Conservation (phyloP, 2,113 vertebrate species). For the Stigmatopora argus region DNA sequence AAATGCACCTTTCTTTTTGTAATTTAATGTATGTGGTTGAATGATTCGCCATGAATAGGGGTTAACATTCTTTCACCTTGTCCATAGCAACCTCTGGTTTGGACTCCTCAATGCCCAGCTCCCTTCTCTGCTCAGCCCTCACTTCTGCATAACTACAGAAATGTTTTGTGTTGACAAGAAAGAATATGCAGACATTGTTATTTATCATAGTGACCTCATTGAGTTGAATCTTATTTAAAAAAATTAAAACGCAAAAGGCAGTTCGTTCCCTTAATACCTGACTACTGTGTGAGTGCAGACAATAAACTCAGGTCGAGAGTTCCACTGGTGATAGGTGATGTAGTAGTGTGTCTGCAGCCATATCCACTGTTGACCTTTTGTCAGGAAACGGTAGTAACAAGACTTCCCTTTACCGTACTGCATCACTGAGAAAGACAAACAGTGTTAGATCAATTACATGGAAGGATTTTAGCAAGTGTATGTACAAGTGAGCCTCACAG, state of each 20-base stretch:
- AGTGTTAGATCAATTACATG: background rate
- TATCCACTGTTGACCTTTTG: conserved; percentile 98
- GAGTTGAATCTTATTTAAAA: background rate
- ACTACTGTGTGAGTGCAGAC: conserved; percentile 98
- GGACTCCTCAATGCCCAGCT: conserved; percentile 90
- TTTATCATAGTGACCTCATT: background rate
- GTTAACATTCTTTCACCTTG: conserved; percentile 74
- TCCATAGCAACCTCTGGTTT: conserved; percentile 81
- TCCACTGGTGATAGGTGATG: conserved; percentile 99
- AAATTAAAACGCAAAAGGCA: background rate
- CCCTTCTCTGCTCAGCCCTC: conserved; percentile 85
- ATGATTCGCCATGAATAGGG: background rate
- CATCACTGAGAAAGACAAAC: conserved; percentile 78
- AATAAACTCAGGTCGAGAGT: conserved; percentile 97
- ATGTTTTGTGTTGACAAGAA: background rate
- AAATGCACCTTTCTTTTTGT: background rate
- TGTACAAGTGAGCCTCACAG: conserved; percentile 74
- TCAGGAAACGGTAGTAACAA: conserved; percentile 96
- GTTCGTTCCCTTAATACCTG: conserved; percentile 71
- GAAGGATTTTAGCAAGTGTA: background rate
- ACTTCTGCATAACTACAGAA: conserved; percentile 89
- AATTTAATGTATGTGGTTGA: background rate
- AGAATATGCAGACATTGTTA: background rate
- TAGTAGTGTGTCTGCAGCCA: conserved; percentile 98
- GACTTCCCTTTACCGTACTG: conserved; percentile 98